Evolutionary conservation across 2,113 vertebrate genomes (phyloP).

Genomic region (Accipiter cooperii): DNA sequence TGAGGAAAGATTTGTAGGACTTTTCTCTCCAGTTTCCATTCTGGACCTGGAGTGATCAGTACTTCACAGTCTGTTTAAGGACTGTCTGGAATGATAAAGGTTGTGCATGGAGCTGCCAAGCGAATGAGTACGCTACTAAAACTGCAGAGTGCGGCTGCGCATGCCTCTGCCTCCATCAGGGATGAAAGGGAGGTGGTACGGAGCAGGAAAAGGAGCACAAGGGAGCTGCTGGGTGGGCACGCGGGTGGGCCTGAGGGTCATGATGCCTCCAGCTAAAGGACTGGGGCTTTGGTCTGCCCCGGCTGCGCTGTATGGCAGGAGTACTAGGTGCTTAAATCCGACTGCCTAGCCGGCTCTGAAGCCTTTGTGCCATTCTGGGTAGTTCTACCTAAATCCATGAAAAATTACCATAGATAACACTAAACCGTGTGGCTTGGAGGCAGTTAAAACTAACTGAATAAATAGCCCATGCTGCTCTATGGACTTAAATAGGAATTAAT

Average conservation of each 20-base stretch:
- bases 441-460: neutral
- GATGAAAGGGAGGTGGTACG: neutral
- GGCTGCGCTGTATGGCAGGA: neutral
- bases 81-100: neutral
- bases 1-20: neutral
- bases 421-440: neutral
- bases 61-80: accelerated
- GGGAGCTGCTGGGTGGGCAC: neutral
- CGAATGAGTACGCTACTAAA: neutral
- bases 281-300: neutral
- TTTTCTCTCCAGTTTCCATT: neutral
- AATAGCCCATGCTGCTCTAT: neutral
- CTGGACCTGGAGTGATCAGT: neutral
- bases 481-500: neutral
- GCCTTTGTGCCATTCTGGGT: neutral
- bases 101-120: neutral
- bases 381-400: neutral
- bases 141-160: neutral
- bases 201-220: neutral
- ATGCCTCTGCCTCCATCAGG: neutral
- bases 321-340: neutral
- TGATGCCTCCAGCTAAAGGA: neutral
- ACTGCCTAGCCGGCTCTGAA: neutral
- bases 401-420: neutral
- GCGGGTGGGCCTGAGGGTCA: accelerated